Evolutionary conservation across 2,113 vertebrate genomes (phyloP).

Genomic region (Dolichallabes microphthalmus): DNA sequence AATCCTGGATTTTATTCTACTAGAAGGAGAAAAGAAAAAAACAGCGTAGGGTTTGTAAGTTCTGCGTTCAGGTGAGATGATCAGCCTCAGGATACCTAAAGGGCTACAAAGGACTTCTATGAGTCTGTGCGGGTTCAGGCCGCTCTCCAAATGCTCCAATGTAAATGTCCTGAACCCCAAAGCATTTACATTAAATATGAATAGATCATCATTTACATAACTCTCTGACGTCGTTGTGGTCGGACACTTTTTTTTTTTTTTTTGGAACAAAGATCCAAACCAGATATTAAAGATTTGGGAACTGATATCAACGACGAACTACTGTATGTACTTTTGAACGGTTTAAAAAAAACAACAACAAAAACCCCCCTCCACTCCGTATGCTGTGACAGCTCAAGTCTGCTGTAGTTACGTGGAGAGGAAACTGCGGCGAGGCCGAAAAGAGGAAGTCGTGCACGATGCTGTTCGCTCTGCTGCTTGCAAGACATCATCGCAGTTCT

Average conservation of each 20-base stretch:
- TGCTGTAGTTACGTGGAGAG: constrained; percentile 46
- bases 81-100: too few relatives aligned
- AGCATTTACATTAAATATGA: background rate
- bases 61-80: too few relatives aligned
- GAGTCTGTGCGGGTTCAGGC: too few relatives aligned
- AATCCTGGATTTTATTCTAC: background rate
- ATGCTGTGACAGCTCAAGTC: background rate
- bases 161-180: background rate
- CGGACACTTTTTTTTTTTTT: too few relatives aligned
- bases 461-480: constrained; percentile 22
- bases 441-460: constrained; percentile 53
- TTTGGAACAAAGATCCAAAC: background rate
- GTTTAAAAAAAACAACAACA: background rate
- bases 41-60: too few relatives aligned
- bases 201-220: background rate
- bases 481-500: constrained; percentile 4
- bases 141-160: background rate
- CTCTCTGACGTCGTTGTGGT: background rate
- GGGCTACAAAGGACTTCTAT: background rate
- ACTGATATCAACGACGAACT: background rate
- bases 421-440: constrained; percentile 56
- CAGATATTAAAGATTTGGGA: background rate
- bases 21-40: background rate
- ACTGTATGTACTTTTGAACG: background rate
- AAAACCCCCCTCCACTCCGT: background rate